phyloP scores from a whole-genome alignment of 2,797 vertebrate species.

The Atherinosoma microstoma region DNA sequence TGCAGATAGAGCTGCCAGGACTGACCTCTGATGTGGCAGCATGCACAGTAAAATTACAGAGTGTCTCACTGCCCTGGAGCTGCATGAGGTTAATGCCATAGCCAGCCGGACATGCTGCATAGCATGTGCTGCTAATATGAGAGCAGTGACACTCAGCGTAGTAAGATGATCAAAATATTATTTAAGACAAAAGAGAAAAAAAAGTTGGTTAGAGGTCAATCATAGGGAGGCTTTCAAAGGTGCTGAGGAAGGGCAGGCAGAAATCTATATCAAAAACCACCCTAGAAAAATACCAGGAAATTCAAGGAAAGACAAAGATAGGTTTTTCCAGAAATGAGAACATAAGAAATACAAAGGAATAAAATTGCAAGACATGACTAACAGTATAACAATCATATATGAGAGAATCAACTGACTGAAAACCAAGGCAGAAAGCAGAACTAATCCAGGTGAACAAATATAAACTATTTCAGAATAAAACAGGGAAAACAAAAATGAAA shows the following conservation, averaged over 20 bases:
- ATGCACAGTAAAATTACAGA: constrained; percentile 3
- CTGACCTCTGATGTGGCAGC: not conserved
- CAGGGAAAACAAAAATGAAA: not conserved
- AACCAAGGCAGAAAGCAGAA: not conserved
- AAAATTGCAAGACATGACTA: not conserved
- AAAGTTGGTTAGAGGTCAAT: not conserved
- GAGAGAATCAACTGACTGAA: not conserved
- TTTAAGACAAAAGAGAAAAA: not conserved
- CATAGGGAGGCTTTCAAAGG: not conserved
- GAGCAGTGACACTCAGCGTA: not conserved
- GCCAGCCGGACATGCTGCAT: not conserved
- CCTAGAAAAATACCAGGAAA: not conserved
- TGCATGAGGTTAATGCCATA: not conserved
- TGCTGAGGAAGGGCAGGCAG: not conserved
- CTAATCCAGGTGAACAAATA: not conserved
- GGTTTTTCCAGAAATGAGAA: not conserved
- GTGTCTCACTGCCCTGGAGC: not conserved
- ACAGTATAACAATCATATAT: not conserved
- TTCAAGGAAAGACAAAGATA: not conserved
- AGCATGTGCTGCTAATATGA: not conserved
- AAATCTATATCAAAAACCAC: not conserved
- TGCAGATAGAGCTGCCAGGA: constrained; percentile 4
- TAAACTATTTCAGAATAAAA: not conserved
- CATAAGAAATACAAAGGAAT: not conserved
- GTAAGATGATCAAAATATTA: not conserved